phyloP scores from a whole-genome alignment of 2,888 invertebrate species.

The Galeopsomyia nigrocyanea region DNA sequence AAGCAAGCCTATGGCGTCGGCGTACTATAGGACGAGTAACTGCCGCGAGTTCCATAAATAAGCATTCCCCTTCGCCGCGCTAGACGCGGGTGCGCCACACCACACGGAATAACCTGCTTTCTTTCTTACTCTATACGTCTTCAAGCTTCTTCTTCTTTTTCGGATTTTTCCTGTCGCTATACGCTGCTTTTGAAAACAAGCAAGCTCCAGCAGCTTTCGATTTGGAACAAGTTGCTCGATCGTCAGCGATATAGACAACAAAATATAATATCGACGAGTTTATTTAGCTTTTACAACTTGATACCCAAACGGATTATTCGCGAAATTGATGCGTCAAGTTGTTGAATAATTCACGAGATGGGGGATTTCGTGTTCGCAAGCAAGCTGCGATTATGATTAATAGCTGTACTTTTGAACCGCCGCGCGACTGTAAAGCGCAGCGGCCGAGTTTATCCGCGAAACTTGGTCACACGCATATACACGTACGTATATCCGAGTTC shows the following conservation, averaged over 20 bases:
- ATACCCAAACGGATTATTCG: too few species aligned
- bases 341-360: too few species aligned
- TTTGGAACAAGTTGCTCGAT: too few species aligned
- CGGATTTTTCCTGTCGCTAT: constrained; percentile 37
- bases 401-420: constrained; percentile 7
- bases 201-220: neutral
- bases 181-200: constrained; percentile 42
- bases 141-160: neutral
- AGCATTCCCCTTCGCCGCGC: constrained; percentile 32
- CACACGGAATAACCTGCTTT: constrained; percentile 20
- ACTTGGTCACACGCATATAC: too few species aligned
- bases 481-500: too few species aligned
- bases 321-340: too few species aligned
- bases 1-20: neutral
- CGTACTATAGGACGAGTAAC: neutral
- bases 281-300: too few species aligned
- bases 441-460: too few species aligned
- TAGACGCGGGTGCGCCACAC: constrained; percentile 1
- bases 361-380: too few species aligned
- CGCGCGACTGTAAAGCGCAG: too few species aligned
- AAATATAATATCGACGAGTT: too few species aligned
- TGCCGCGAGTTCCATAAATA: constrained; percentile 41
- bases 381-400: constrained; percentile 37
- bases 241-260: too few species aligned
- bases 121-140: constrained; percentile 2